Percentiles rank a stretch among this genome's conserved stretches.
phyloP scores from a whole-genome alignment of 2,888 invertebrate species.

The Alentia gelatinosa region DNA sequence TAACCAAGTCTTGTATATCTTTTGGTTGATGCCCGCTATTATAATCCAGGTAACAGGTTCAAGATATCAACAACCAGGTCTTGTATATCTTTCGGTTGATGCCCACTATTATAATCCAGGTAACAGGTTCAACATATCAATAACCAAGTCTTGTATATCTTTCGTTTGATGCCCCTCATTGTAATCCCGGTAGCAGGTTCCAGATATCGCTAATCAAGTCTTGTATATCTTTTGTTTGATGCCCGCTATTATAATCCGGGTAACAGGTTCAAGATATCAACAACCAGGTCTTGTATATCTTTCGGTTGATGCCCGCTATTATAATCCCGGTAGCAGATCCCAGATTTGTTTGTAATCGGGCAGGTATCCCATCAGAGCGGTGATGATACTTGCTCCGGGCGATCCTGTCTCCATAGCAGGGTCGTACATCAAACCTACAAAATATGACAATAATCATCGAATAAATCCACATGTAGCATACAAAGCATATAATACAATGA shows the following conservation, averaged over 20 bases:
- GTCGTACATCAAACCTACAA: conserved; percentile 53
- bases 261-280: neutral
- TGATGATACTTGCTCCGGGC: conserved; percentile 26
- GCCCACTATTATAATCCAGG: too few relatives aligned
- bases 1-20: too few relatives aligned
- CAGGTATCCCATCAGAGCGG: conserved; percentile 57
- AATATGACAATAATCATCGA: neutral
- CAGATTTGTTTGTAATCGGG: conserved; percentile 61
- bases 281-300: neutral
- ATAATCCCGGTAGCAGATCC: conserved; percentile 54
- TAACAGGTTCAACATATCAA: neutral
- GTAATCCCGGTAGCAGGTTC: conserved; percentile 54
- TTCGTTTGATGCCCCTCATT: neutral
- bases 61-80: too few relatives aligned
- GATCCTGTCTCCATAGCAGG: neutral
- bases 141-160: neutral
- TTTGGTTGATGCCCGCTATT: too few relatives aligned
- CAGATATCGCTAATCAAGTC: too few relatives aligned
- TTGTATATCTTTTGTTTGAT: too few relatives aligned
- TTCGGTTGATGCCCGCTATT: neutral
- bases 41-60: too few relatives aligned
- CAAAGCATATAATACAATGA: neutral
- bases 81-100: too few relatives aligned
- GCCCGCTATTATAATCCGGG: too few relatives aligned
- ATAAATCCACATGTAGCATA: neutral